Base-by-base conservation (phyloP, 2,797 vertebrate species). In the Eptatretus atami region DNA sequence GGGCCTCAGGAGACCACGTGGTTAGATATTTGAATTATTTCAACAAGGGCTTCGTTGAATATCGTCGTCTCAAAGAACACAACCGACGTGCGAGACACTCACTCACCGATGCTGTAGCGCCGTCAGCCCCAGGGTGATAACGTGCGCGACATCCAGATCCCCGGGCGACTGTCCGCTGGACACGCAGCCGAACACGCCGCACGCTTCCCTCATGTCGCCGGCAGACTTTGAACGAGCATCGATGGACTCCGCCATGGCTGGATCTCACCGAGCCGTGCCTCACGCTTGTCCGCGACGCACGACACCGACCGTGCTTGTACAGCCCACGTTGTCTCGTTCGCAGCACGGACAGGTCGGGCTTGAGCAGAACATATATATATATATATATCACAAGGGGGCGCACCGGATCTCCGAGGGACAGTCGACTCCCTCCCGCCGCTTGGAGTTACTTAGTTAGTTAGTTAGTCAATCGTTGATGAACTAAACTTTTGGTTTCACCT, bases 101-200 rank as follows among this genome's bases (percentile, higher is more conserved):
- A 44, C 75, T 74, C 72, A 94, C 90, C 90, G 81, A 77, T 96
- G 90, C 74, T 96, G 90, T 64, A 96, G 71, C 66, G 86, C 90
- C 70, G 84, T 82, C 53, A 96, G 76, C 25, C 90, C 90, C 72
- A 90, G 70, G 1, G 81, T 82, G 68, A 96, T 67, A 14, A 94
- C 78, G 70, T 94, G 84, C 1, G 85, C 83, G 67, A 96, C 87
- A 67, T 96, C 86, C 63, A 94, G 77, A 72, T 93, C 83, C 0
- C 86, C 84, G 72, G 87, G 83, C 90, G 87, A 95, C 15, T 77
- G 75, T 67, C 86, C 87, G 1, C 83, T 77, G 1, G 87, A 81
- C 64, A 95, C 81, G 65, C 86, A 96, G 11, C 90, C 86, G 71
- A 95, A 93, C 19, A 95, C 86, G 25, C 90, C 90, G 71, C 87